Evolutionary conservation across 64 coral and sea anemone species (phyloP), one percentile per base, ranked within the genome.

Genomic region (Exaiptasia diaphana): DNA sequence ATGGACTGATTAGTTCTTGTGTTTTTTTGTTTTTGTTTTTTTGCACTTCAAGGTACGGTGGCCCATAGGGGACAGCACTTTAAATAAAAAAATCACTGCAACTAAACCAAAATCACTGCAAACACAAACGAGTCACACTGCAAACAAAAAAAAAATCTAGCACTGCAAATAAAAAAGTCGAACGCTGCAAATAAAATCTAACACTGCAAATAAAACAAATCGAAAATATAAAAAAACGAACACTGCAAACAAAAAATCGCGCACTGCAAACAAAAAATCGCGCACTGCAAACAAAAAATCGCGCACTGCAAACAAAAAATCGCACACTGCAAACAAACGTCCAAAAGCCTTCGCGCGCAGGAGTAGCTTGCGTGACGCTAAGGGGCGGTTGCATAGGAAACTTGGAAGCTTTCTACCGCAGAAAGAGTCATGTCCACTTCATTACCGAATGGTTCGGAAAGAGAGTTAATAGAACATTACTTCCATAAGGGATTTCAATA

Each of bases 381-480:
- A 53, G 17, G 3, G 13, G 2, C 23, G 23, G 1, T 53, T 53
- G 3, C 50, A 59, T 24, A 2, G 31, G 31, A 8, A 3, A 27
- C 1, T 20, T 23, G 4, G 24, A 46, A 46, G 6, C 43, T 7
- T 46, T 15, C 5, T 63, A 10, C 6, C 26, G 23, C 17, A 53
- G 9, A 53, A 20, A 22, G 50, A 53, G n/a, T n/a, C n/a, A n/a
- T n/a, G n/a, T n/a, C 2, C 17, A 53, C 23, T 55, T 4, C 8
- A 30, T 62, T 89, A 42, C 56, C 78, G 2, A 30, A 52, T 74
- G 78, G 78, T 42, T 90, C 30, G 15, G 70, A 90, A 90, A 90
- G 63, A 79, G 85, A 88, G 23, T 58, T 88, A 3, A 80, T 88
- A 36, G 64, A 80, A 30, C 53, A 88, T 65, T 88, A 80, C 45